A percentile compares a stretch with the other conserved stretches of the same genome.
These are phyloP conservation scores for Aplidium turbinatum DNA, from an alignment of 23 tunicate species.

Conservation along the genomic window DNA sequence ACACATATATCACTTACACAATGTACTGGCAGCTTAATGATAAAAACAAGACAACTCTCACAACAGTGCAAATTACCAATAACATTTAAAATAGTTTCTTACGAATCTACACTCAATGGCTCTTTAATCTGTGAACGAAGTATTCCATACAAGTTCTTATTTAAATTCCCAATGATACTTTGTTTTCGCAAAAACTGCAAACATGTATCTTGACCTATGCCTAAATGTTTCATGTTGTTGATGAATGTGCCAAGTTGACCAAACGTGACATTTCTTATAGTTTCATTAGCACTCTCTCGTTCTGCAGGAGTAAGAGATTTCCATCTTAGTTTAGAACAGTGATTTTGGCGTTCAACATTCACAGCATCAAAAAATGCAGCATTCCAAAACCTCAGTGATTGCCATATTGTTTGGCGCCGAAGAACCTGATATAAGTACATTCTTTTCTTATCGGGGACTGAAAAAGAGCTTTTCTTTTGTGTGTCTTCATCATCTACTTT, in stretches of 20 bases:
- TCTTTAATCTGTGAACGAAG: conserved; percentile 40
- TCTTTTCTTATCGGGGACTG: too few relatives aligned
- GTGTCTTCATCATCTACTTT: too few relatives aligned
- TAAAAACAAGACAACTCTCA: too few relatives aligned
- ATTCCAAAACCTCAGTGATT: conserved; percentile 88
- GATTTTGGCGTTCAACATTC: conserved; percentile 49
- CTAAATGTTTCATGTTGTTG: conserved; percentile 86
- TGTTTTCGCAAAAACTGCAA: conserved; percentile 78
- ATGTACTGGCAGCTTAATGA: too few relatives aligned
- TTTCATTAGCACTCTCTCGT: conserved; percentile 55
- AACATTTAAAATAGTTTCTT: too few relatives aligned
- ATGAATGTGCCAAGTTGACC: conserved; percentile 84
- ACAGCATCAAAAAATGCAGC: conserved; percentile 91
- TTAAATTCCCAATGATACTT: conserved; percentile 65
- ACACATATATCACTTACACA: too few relatives aligned
- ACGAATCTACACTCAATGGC: conserved; percentile 5
- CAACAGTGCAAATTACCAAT: too few relatives aligned
- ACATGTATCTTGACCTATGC: conserved; percentile 70
- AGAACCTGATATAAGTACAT: conserved; percentile 64
- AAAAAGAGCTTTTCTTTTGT: too few relatives aligned
- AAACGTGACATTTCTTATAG: conserved; percentile 67
- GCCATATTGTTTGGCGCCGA: conserved; percentile 72
- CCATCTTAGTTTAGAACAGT: conserved; percentile 50
- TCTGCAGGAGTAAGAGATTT: conserved; percentile 56
- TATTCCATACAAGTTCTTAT: conserved; percentile 43